A percentile compares a stretch with the other conserved stretches of the same genome.
Evolutionary conservation across 2,113 vertebrate species (phyloP).

Genomic region (Cryptotis parvus): DNA sequence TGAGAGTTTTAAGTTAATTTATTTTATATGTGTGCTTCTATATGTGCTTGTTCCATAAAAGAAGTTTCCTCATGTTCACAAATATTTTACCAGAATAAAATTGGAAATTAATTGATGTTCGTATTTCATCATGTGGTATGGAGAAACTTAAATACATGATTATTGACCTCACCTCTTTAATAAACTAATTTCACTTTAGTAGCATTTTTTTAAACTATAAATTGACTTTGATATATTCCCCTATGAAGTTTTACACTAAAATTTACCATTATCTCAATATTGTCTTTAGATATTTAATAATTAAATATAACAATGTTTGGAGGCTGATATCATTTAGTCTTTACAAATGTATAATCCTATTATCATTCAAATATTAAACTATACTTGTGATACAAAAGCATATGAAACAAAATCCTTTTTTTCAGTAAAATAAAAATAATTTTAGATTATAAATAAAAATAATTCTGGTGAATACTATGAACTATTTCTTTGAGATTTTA

Average conservation of each 20-base stretch:
- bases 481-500: background rate
- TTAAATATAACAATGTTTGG: too few relatives aligned
- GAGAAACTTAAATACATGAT: background rate
- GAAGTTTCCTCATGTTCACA: background rate
- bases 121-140: background rate
- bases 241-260: background rate
- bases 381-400: background rate
- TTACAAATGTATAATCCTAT: background rate
- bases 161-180: too few relatives aligned
- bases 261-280: background rate
- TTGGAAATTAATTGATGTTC: background rate
- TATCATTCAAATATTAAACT: background rate
- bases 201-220: background rate
- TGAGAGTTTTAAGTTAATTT: conserved; percentile 51
- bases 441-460: too few relatives aligned
- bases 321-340: background rate
- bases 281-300: background rate
- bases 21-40: background rate
- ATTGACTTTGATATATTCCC: background rate
- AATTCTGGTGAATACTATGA: background rate
- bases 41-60: too few relatives aligned
- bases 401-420: background rate
- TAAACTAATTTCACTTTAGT: too few relatives aligned
- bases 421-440: background rate
- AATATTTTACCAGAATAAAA: background rate